A percentile compares a stretch with the other conserved stretches of the same genome.
These are phyloP conservation scores for Synanceia verrucosa DNA, from an alignment of 2,797 vertebrate species.

Conservation along the genomic window DNA sequence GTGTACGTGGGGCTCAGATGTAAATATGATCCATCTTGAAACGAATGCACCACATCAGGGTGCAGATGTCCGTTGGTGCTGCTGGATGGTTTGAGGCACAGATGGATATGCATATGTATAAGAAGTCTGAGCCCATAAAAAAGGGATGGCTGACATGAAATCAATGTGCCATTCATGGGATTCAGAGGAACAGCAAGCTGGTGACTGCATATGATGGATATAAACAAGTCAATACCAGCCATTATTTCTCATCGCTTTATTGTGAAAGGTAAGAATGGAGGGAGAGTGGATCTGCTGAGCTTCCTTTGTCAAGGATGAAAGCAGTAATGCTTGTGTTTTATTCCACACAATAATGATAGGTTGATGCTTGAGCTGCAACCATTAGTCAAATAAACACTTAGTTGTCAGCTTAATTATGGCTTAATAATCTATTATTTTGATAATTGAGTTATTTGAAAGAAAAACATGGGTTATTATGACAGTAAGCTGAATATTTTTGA, in stretches of 20 bases:
- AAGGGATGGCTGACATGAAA: not conserved
- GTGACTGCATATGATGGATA: not conserved
- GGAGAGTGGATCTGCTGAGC: not conserved
- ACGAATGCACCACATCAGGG: not conserved
- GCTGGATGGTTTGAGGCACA: not conserved
- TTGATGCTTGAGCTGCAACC: too few species aligned
- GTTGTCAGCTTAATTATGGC: too few species aligned
- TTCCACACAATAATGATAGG: too few species aligned
- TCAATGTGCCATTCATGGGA: not conserved
- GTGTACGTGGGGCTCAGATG: not conserved
- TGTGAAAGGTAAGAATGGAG: not conserved
- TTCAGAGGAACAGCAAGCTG: not conserved
- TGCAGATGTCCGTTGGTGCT: conserved; percentile 16
- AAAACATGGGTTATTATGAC: too few species aligned
- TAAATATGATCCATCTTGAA: not conserved
- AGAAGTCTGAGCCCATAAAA: not conserved
- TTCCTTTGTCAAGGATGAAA: not conserved
- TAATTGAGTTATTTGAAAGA: too few species aligned
- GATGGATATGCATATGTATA: conserved; percentile 17
- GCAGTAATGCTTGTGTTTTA: too few species aligned
- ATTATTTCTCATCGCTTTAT: not conserved
- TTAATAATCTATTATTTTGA: too few species aligned
- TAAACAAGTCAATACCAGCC: not conserved
- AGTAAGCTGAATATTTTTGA: too few species aligned
- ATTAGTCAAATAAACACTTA: too few species aligned